phyloP scores from a whole-genome alignment of 2,888 invertebrate genomes.

The Myopa tessellatipennis region DNA sequence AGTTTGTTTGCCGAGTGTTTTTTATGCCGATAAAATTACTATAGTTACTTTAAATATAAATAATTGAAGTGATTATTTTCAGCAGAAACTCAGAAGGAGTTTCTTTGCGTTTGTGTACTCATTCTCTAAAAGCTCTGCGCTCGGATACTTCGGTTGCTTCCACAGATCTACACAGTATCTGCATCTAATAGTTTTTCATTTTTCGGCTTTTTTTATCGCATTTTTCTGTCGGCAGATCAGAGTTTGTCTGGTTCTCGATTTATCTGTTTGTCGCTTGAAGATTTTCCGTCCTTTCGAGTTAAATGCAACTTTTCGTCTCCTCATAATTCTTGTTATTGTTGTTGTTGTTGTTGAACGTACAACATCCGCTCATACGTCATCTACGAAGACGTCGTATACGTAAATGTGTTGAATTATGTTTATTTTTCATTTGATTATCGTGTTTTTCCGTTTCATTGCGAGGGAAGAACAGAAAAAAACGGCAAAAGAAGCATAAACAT shows the following conservation, averaged over 20 bases:
- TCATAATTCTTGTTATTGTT: constrained; percentile 19
- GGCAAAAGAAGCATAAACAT: constrained; percentile 17
- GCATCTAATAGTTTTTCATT: neutral
- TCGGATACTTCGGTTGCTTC: neutral
- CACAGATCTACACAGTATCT: too few relatives aligned
- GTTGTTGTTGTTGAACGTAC: neutral
- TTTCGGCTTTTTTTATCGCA: neutral
- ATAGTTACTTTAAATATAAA: neutral
- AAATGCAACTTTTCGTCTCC: constrained; percentile 14
- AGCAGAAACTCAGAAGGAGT: neutral
- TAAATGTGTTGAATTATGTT: constrained; percentile 17
- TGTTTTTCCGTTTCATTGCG: constrained; percentile 27
- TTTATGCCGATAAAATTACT: constrained; percentile 6
- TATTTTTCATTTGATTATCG: constrained; percentile 37
- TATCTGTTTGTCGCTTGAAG: too few relatives aligned
- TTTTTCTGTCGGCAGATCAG: too few relatives aligned
- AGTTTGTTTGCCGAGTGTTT: neutral
- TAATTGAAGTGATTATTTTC: neutral
- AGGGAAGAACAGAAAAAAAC: constrained; percentile 25
- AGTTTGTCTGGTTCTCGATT: too few relatives aligned
- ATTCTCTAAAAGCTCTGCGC: neutral
- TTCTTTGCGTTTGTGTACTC: too few relatives aligned
- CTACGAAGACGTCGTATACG: neutral
- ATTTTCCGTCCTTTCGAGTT: constrained; percentile 14
- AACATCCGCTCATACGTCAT: neutral